Percentiles rank a stretch among this genome's conserved stretches.
These are phyloP conservation scores for Unio delphinus DNA, from an alignment of 2,888 invertebrate genomes.

Conservation along the genomic window DNA sequence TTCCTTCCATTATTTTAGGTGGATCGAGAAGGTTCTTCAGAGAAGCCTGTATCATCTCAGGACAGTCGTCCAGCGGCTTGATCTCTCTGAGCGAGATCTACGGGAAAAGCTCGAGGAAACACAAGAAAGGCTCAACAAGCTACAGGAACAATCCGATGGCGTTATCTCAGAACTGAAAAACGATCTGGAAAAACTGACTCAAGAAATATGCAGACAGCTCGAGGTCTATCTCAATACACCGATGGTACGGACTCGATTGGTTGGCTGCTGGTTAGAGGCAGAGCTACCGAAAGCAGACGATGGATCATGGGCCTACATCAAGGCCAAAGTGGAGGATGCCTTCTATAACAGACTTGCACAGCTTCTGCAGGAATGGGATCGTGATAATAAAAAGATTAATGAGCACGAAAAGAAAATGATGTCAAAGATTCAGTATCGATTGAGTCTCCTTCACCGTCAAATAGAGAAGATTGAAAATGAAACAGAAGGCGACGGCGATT, in stretches of 20 bases:
- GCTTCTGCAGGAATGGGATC: constrained; percentile 41
- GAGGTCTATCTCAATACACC: constrained; percentile 24
- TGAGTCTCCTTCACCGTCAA: constrained; percentile 45
- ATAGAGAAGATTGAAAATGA: constrained; percentile 37
- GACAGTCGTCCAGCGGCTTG: constrained; percentile 49
- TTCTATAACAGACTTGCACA: constrained; percentile 32
- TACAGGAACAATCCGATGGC: constrained; percentile 33
- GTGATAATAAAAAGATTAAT: constrained; percentile 25
- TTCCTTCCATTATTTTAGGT: constrained; percentile 33
- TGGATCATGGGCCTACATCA: constrained; percentile 31
- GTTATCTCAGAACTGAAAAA: constrained; percentile 25
- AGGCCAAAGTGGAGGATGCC: constrained; percentile 25
- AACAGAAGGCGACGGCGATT: constrained; percentile 8
- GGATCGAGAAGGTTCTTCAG: constrained; percentile 51
- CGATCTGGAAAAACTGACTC: constrained; percentile 30
- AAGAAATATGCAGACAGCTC: constrained; percentile 21
- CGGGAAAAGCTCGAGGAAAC: constrained; percentile 29
- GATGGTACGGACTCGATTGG: constrained; percentile 27
- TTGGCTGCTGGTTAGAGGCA: constrained; percentile 26
- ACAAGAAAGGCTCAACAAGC: constrained; percentile 29
- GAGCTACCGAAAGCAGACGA: constrained; percentile 29
- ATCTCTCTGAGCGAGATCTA: constrained; percentile 43
- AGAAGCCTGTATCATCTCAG: constrained; percentile 45
- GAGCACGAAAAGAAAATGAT: constrained; percentile 32
- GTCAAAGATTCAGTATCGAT: constrained; percentile 34